Evolutionary conservation across 2,797 vertebrate species (phyloP).

Genomic region (Sebastes umbrosus): DNA sequence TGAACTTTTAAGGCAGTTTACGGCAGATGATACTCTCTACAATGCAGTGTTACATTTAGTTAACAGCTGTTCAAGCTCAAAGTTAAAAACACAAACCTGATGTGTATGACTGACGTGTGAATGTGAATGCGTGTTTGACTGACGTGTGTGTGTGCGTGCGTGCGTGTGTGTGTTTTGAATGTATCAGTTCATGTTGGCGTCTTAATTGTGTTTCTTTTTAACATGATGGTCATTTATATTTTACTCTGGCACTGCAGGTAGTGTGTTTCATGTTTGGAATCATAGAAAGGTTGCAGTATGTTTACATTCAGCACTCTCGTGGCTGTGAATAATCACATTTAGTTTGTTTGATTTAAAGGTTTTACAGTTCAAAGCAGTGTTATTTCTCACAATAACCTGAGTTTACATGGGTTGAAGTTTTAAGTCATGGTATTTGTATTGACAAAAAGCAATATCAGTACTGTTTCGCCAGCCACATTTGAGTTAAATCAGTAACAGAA

Average conservation of each 20-base stretch:
- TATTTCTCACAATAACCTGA: conserved; percentile 22
- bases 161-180: neutral
- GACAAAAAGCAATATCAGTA: conserved; percentile 13
- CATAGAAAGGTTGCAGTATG: conserved; percentile 48
- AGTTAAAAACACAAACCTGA: conserved; percentile 53
- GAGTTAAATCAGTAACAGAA: conserved; percentile 30
- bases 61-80: conserved; percentile 55
- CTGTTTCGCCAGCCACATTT: conserved; percentile 35
- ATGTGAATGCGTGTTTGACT: conserved; percentile 22
- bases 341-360: conserved; percentile 12
- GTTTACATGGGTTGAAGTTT: conserved; percentile 47
- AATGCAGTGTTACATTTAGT: conserved; percentile 62
- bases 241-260: conserved; percentile 48
- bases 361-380: conserved; percentile 25
- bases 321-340: conserved; percentile 30
- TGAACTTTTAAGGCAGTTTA: neutral
- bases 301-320: conserved; percentile 45
- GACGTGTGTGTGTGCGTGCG: neutral
- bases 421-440: conserved; percentile 16
- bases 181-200: conserved; percentile 22
- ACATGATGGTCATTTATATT: conserved; percentile 51
- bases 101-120: conserved; percentile 20
- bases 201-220: conserved; percentile 39
- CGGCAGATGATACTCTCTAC: conserved; percentile 53
- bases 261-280: conserved; percentile 40